These are phyloP conservation scores for Procavia capensis DNA, from an alignment of 2,113 vertebrate species.

Conservation along the genomic window DNA sequence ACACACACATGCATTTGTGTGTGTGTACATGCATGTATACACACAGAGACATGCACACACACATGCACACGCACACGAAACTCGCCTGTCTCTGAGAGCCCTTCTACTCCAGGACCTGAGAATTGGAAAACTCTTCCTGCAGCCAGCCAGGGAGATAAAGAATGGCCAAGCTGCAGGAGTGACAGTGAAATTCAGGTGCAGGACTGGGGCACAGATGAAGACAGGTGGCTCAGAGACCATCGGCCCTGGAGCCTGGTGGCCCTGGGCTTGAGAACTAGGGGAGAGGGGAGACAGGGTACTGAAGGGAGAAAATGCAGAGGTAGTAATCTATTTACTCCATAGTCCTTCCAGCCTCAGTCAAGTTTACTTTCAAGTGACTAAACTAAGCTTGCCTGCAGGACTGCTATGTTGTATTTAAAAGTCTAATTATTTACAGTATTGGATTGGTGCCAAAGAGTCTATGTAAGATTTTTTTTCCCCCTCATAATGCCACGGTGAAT, in stretches of 20 bases:
- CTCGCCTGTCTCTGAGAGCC: too few species aligned
- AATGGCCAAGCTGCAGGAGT: not conserved
- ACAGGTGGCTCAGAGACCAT: not conserved
- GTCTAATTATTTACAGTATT: not conserved
- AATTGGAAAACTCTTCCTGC: not conserved
- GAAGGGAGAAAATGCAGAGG: not conserved
- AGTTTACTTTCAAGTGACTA: not conserved
- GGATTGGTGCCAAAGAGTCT: not conserved
- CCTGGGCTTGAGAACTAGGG: not conserved
- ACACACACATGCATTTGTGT: not conserved
- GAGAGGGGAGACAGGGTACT: not conserved
- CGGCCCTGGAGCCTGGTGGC: not conserved
- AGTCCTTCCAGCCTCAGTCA: not conserved
- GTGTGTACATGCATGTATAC: too few species aligned
- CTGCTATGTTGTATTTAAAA: not conserved
- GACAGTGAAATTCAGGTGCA: not conserved
- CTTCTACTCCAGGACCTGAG: not conserved
- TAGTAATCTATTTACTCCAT: fast-evolving
- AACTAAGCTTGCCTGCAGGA: not conserved
- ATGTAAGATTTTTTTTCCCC: not conserved
- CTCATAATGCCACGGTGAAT: not conserved
- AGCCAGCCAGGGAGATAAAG: not conserved
- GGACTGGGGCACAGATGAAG: not conserved
- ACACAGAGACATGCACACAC: too few species aligned
- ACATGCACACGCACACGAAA: not conserved